Base-by-base conservation (phyloP, 1,140 invertebrate genomes). In the Drosophila elegans region DNA sequence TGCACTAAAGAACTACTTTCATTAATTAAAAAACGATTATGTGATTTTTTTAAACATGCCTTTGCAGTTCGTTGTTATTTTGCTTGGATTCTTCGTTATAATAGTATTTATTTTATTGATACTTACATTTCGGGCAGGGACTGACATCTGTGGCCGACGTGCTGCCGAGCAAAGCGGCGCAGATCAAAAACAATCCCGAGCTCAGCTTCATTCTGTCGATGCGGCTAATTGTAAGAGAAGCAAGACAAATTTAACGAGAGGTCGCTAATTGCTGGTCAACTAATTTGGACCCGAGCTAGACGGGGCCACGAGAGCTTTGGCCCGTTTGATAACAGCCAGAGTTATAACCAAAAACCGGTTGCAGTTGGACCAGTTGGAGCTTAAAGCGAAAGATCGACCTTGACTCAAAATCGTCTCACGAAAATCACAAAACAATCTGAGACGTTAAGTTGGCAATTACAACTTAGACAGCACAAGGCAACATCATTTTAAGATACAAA, bases 121-220 rank as follows among this genome's bases (percentile, higher is more conserved):
- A 66, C 90, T 63, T 80, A 92, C 62, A 94, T 80, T 73, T 92
- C 53, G 68, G 86, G 69, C 61, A 93, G n/a, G 42, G 92, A 75
- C 59, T 86, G 55, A 66, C 92, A 91, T 94, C 92, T 6, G 90
- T 90, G 59, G 90, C 80, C 10, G 48, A 57, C 12, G 63, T 41
- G 13, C 60, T 44, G 12, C 79, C 52, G 27, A 86, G 45, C 29
- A 86, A 32, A 7, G 75, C 63, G 71, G 55, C 63, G 34, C 81
- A 67, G 36, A 85, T 59, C 36, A 82, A 42, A 59, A 86, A 36
- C 9, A 88, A 4, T 32, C 68, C 60, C 10, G 62, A 64, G 39
- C 49, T 64, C 32, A 78, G 49, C 55, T 78, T 82, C 83, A 86
- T 86, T 53, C 25, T 46, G 45, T 44, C 29, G 48, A 51, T 49